These are phyloP conservation scores for Muricea muricata DNA, from an alignment of 92 coral and sea anemone species.

Conservation along the genomic window DNA sequence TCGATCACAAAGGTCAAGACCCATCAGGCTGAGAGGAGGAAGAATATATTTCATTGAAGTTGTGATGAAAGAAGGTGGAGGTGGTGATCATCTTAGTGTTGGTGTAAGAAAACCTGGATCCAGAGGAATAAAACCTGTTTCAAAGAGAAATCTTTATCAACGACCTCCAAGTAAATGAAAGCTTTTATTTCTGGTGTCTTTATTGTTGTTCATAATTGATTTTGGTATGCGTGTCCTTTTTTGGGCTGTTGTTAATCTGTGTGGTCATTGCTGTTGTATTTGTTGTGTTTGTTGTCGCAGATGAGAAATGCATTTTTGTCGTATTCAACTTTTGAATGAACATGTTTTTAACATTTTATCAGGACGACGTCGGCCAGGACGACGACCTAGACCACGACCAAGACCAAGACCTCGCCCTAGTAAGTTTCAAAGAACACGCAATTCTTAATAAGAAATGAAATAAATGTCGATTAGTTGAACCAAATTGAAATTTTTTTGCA, in stretches of 20 bases:
- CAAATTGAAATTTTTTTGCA: background rate
- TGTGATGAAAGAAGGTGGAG: background rate
- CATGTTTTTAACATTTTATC: background rate
- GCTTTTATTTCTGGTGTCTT: background rate
- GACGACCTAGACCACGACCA: background rate
- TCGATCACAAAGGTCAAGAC: background rate
- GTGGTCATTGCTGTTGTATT: background rate
- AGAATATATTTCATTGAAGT: background rate
- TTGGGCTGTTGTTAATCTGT: background rate
- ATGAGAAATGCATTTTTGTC: too few relatives aligned
- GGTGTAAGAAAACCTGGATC: background rate
- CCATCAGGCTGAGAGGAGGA: background rate
- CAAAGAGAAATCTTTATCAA: background rate
- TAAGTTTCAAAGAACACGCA: background rate
- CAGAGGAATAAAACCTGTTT: background rate
- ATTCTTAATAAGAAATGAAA: too few relatives aligned
- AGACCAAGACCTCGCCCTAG: background rate
- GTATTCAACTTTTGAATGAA: too few relatives aligned
- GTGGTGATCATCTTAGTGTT: constrained; percentile 1
- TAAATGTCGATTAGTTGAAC: too few relatives aligned
- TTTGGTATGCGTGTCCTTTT: background rate
- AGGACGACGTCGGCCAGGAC: background rate
- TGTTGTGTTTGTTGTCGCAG: too few relatives aligned
- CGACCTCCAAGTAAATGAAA: background rate
- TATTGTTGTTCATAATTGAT: background rate